phyloP scores from a whole-genome alignment of 2,113 vertebrate species.

The Aix galericulata region DNA sequence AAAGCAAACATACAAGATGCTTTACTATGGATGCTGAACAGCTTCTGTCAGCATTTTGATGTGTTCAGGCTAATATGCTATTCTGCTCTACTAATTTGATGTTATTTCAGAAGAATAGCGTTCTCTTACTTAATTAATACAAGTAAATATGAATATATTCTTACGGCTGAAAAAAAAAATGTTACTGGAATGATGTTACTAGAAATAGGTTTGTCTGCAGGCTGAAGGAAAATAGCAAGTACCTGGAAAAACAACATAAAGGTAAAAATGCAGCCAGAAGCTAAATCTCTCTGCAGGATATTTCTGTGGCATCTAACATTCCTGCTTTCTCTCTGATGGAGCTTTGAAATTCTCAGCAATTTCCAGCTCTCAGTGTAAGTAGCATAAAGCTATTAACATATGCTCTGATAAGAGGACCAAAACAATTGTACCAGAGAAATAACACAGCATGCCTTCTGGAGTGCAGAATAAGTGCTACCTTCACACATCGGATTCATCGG shows the following conservation, averaged over 20 bases:
- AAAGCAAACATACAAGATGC: neutral
- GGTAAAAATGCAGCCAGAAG: neutral
- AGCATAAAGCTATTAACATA: conserved; percentile 15
- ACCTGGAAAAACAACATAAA: neutral
- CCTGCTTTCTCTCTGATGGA: neutral
- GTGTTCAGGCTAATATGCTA: neutral
- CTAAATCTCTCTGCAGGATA: neutral
- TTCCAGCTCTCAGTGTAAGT: conserved; percentile 19
- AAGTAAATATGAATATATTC: neutral
- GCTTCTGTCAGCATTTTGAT: conserved; percentile 36
- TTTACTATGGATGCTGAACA: neutral
- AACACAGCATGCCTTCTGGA: neutral
- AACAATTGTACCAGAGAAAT: neutral
- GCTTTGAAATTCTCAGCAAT: conserved; percentile 37
- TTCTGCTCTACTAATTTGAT: conserved; percentile 20
- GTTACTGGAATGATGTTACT: neutral
- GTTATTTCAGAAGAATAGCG: conserved; percentile 20
- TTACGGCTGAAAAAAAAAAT: neutral
- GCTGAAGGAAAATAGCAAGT: neutral
- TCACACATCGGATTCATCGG: neutral
- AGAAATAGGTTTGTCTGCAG: conserved; percentile 1
- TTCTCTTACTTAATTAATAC: conserved; percentile 29
- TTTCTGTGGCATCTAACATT: conserved; percentile 4
- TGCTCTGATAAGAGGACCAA: conserved; percentile 26
- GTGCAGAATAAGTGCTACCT: conserved; percentile 3